phyloP scores from a whole-genome alignment of 2,113 vertebrate species.

The Garra rufa region DNA sequence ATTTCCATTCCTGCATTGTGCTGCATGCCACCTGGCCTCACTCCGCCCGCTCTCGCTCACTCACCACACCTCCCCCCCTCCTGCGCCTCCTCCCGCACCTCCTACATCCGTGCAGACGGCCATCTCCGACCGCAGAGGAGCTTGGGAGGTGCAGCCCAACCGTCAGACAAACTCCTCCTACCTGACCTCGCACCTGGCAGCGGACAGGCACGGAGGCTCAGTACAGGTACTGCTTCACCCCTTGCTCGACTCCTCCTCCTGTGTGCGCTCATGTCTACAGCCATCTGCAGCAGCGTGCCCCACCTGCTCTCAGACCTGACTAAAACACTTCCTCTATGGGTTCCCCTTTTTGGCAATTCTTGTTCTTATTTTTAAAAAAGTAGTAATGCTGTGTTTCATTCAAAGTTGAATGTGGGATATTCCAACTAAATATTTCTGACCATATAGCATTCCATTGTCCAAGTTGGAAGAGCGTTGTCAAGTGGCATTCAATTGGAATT shows the following conservation, averaged over 20 bases:
- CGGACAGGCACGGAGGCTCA: conserved; percentile 98
- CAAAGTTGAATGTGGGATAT: neutral
- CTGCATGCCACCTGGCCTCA: conserved; percentile 72
- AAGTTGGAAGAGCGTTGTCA: neutral
- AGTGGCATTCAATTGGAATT: neutral
- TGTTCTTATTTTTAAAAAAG: neutral
- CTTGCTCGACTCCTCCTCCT: conserved; percentile 27
- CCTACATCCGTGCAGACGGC: conserved; percentile 82
- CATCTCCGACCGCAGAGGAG: conserved; percentile 93
- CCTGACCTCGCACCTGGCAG: conserved; percentile 95
- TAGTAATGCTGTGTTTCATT: conserved; percentile 29
- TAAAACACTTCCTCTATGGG: conserved; percentile 11
- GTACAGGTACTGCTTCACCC: conserved; percentile 89
- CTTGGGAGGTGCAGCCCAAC: conserved; percentile 95
- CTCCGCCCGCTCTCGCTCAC: conserved; percentile 50
- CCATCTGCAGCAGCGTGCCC: neutral
- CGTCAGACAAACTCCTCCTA: conserved; percentile 97
- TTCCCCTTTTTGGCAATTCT: neutral
- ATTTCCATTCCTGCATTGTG: conserved; percentile 68
- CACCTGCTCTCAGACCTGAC: conserved; percentile 1
- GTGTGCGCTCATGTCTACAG: neutral
- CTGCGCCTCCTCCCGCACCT: conserved; percentile 38
- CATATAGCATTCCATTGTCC: neutral
- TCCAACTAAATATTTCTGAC: neutral
- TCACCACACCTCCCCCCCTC: conserved; percentile 55